Conservation (phyloP, 2,888 invertebrate genomes). For the Sphaerophoria taeniata region DNA sequence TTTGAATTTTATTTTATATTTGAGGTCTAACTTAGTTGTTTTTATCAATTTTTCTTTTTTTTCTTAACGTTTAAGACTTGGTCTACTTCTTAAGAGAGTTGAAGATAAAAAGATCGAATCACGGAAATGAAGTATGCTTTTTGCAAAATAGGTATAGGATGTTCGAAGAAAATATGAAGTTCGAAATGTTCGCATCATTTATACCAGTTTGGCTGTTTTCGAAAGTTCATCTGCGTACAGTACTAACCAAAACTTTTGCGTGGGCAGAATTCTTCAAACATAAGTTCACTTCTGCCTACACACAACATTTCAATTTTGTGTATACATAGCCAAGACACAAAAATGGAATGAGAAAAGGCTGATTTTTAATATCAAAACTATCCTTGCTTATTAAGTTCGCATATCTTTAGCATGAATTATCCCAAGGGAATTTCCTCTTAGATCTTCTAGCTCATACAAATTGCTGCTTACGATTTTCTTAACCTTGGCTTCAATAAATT, state of each 20-base stretch:
- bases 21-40: no score
- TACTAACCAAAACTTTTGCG: neutral
- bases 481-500: slow-evolving; percentile 8
- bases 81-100: neutral
- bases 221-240: neutral
- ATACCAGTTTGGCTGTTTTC: neutral
- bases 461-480: slow-evolving; percentile 2
- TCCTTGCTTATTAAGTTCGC: neutral
- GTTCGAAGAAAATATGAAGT: neutral
- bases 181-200: neutral
- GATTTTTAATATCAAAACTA: neutral
- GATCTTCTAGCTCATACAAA: neutral
- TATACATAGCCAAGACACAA: neutral
- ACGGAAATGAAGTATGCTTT: neutral
- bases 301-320: slow-evolving; percentile 3
- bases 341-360: slow-evolving; percentile 1
- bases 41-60: no score
- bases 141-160: neutral
- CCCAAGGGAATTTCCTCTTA: neutral
- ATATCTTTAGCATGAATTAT: slow-evolving; percentile 4
- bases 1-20: no score
- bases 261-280: neutral
- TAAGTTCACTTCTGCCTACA: neutral
- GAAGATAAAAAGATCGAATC: neutral
- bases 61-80: no score